phyloP scores from a whole-genome alignment of 1,140 invertebrate genomes.

The Brachionus rubens region DNA sequence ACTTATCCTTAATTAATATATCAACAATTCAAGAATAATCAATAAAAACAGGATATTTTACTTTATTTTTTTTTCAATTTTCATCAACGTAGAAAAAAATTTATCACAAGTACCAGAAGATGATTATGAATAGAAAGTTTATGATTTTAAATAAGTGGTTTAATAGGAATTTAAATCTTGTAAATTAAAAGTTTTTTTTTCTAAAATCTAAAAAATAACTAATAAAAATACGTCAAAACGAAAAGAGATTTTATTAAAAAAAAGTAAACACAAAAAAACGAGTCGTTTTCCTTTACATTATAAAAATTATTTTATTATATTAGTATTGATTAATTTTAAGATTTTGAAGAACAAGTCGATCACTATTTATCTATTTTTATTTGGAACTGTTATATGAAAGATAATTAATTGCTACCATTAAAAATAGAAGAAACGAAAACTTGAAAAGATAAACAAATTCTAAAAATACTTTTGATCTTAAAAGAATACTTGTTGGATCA shows the following conservation, averaged over 20 bases:
- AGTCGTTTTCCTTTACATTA: too few relatives aligned
- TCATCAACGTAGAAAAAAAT: neutral
- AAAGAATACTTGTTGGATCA: neutral
- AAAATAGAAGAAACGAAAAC: too few relatives aligned
- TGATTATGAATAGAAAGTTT: neutral
- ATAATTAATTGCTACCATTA: conserved; percentile 1
- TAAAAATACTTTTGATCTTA: neutral
- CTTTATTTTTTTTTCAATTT: neutral
- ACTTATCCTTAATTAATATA: neutral
- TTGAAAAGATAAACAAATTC: neutral
- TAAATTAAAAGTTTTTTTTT: too few relatives aligned
- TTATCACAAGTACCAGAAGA: neutral
- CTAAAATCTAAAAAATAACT: too few relatives aligned
- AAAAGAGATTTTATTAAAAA: too few relatives aligned
- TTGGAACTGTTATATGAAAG: neutral
- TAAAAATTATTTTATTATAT: too few relatives aligned
- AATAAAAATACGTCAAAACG: too few relatives aligned
- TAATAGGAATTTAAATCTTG: too few relatives aligned
- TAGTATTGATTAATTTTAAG: too few relatives aligned
- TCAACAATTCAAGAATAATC: conserved; percentile 1
- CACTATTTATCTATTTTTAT: neutral
- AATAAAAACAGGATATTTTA: conserved; percentile 40
- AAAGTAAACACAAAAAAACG: too few relatives aligned
- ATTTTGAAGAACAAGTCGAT: too few relatives aligned
- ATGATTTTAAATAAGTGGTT: too few relatives aligned